Percentiles rank a stretch among this genome's conserved stretches.
These are phyloP conservation scores for Nematolebias whitei DNA, from an alignment of 2,113 vertebrate species.

Conservation along the genomic window DNA sequence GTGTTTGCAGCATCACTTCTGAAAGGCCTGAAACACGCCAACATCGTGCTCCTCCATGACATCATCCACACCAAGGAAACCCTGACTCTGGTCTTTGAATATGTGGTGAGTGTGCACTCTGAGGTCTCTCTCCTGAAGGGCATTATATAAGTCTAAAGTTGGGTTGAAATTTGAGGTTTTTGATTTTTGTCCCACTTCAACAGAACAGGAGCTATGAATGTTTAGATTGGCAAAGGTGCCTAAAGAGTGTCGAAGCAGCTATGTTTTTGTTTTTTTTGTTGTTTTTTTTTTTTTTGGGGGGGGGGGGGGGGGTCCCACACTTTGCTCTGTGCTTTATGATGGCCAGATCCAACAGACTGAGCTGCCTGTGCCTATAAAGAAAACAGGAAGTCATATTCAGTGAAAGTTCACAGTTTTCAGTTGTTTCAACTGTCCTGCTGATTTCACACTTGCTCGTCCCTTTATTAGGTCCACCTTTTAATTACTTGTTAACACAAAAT, in stretches of 20 bases:
- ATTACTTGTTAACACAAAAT: too few relatives aligned
- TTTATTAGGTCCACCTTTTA: too few relatives aligned
- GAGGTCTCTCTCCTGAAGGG: background rate
- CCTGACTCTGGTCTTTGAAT: slow-evolving; percentile 96
- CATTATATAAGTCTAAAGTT: slow-evolving; percentile 2
- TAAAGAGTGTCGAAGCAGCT: slow-evolving; percentile 30
- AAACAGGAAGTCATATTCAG: slow-evolving; percentile 26
- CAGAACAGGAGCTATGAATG: slow-evolving; percentile 39
- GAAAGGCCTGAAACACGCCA: slow-evolving; percentile 96
- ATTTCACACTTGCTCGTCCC: background rate
- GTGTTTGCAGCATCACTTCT: slow-evolving; percentile 90
- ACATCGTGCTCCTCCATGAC: slow-evolving; percentile 97
- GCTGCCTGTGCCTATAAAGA: too few relatives aligned
- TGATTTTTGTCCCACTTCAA: background rate
- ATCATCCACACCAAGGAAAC: slow-evolving; percentile 99
- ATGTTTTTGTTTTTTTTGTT: slow-evolving; percentile 17
- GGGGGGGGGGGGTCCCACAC: too few relatives aligned
- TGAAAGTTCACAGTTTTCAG: slow-evolving; percentile 28
- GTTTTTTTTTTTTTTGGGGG: too few relatives aligned
- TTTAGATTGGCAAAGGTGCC: slow-evolving; percentile 24
- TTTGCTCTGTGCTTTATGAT: too few relatives aligned
- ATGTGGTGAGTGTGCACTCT: slow-evolving; percentile 89
- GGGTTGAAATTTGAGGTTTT: background rate
- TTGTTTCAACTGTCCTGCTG: slow-evolving; percentile 16
- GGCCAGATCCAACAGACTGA: slow-evolving; percentile 22